A percentile compares a stretch with the other conserved stretches of the same genome.
phyloP scores from a whole-genome alignment of 2,797 vertebrate genomes.

The Otus scops region DNA sequence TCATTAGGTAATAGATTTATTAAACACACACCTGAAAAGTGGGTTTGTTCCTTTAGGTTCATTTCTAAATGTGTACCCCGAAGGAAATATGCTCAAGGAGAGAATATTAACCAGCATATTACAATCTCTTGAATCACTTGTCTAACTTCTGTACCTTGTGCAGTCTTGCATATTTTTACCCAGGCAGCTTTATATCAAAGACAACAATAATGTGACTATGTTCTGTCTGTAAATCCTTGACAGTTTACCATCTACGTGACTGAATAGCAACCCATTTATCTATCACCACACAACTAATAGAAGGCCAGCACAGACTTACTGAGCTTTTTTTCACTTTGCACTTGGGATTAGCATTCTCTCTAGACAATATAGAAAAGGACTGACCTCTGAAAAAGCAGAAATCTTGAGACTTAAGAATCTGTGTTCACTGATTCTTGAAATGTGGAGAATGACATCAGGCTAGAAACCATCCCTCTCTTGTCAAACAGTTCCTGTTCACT shows the following conservation, averaged over 20 bases:
- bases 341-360: background rate
- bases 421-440: background rate
- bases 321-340: background rate
- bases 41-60: background rate
- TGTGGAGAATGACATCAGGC: rapidly evolving
- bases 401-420: background rate
- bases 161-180: background rate
- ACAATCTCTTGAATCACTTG: background rate
- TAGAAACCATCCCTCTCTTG: background rate
- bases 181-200: background rate
- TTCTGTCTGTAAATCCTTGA: background rate
- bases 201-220: background rate
- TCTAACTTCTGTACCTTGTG: background rate
- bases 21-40: background rate
- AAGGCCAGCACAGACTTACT: background rate
- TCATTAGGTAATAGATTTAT: background rate
- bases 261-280: background rate
- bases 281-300: background rate
- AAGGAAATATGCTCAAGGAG: background rate
- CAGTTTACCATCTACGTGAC: background rate
- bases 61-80: background rate
- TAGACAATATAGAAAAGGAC: background rate
- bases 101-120: background rate
- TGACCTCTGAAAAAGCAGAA: background rate
- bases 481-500: background rate